Evolutionary conservation across 1,140 invertebrate species (phyloP), one percentile per base, ranked within the genome.

Genomic region (Melanaphis sacchari): DNA sequence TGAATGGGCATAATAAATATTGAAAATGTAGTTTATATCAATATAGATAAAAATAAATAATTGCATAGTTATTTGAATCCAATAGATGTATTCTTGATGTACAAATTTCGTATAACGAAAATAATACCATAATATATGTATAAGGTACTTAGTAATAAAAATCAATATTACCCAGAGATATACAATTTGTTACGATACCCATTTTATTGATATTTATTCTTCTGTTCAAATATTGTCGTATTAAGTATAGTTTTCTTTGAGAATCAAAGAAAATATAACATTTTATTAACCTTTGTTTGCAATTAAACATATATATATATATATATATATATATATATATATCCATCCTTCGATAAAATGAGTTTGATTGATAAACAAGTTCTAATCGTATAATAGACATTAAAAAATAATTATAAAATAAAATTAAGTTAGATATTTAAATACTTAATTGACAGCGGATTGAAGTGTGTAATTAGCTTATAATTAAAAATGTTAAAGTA

Each of bases 51-150:
- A 76, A 31, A 15, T n/a, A 76, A 76, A 76, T 76, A 76, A 76
- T 76, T 76, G 59, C n/a, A n/a, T n/a, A 76, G 59, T 76, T 76
- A 76, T 76, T 76, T n/a, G n/a, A 76, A 76, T n/a, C 31, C 59
- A 76, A 76, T 76, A 76, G 59, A 76, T 76, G n/a, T 76, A 76
- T 76, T 76, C 59, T 76, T 76, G 59, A n/a, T 36, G n/a, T n/a
- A n/a, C 31, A 76, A n/a, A 18, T 49, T 49, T 49, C 18, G 18
- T 49, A 49, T 49, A 76, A 76, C 59, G n/a, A 76, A n/a, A 76
- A n/a, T 76, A 76, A 18, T n/a, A n/a, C 2, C 31, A n/a, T 66
- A 66, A 66, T 76, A 66, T 31, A 66, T 66, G 31, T 66, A 66
- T 66, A 66, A 66, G 31, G 59, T 66, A n/a, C n/a, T n/a, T n/a